Conservation (phyloP, 1,140 invertebrate species). For the Proctacanthus coquilletti region DNA sequence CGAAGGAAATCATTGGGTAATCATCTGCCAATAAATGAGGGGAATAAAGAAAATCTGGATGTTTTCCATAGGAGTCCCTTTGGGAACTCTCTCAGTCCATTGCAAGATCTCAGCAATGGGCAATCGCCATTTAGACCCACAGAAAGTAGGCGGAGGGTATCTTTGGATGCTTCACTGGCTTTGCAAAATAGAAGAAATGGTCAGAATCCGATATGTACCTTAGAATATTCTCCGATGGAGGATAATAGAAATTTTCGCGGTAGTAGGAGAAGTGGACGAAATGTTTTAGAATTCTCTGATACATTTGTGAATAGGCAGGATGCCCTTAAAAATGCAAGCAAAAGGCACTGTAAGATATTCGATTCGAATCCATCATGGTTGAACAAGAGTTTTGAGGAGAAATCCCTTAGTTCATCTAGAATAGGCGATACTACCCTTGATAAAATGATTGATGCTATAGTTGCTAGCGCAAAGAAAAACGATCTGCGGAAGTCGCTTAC, state of each 20-base stretch:
- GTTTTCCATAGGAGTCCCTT: background rate
- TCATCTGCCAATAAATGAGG: background rate
- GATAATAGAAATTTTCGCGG: too few species aligned
- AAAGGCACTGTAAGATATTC: too few species aligned
- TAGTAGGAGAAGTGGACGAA: too few species aligned
- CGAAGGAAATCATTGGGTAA: background rate
- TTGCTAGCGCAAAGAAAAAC: slow-evolving; percentile 17
- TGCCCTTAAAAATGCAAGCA: too few species aligned
- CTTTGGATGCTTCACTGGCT: background rate
- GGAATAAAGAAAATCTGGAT: background rate
- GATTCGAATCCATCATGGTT: too few species aligned
- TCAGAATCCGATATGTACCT: too few species aligned
- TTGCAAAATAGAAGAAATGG: too few species aligned
- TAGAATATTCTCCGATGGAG: too few species aligned
- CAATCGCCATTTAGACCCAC: background rate
- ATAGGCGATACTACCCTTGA: slow-evolving; percentile 27
- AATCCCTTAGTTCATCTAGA: slow-evolving; percentile 23
- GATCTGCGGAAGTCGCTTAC: background rate
- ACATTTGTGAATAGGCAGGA: too few species aligned
- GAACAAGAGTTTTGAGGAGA: too few species aligned
- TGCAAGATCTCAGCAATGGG: background rate
- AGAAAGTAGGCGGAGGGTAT: background rate
- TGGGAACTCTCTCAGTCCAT: background rate
- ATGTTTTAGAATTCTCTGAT: too few species aligned
- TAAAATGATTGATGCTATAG: slow-evolving; percentile 27